Base-by-base conservation (phyloP, 2,113 vertebrate genomes). In the Kobus ellipsiprymnus region DNA sequence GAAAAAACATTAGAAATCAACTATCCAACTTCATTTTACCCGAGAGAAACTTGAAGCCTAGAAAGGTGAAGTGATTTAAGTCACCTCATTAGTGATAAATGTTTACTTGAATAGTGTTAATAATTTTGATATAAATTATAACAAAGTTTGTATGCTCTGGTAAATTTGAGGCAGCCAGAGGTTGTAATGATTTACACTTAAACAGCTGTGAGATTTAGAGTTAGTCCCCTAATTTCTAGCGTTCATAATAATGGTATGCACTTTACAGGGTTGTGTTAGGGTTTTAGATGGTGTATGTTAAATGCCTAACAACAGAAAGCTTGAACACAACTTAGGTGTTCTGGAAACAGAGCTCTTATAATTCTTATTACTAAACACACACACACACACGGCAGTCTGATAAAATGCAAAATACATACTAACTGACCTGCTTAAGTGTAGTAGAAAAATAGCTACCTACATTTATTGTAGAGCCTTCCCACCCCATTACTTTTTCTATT, bases 1-100 rank as follows among this genome's bases (percentile, higher is more conserved):
- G 48, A 84, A 87, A 88, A 54, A 88, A 82, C n/a, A 85, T 83
- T 71, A 74, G 67, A 93, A 92, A 87, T 95, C 90, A 92, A 8
- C 59, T 25, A 62, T 60, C 23, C 48, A 94, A 59, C 36, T 86
- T 52, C 57, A 55, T 94, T 91, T 93, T 88, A 50, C 54, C 2
- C 29, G 33, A 90, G 64, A 92, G 50, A 95, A 92, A 87, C 78
- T 6, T 87, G 30, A 97, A 82, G 30, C 55, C 48, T 93, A 86
- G 48, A 87, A 92, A 78, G 29, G n/a, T 54, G 55, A 90, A 64
- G 64, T 94, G 54, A 57, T n/a, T 86, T 87, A 48, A 64, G 46
- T 71, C 44, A 85, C 55, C 52, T 95, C 55, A 15, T 84, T 67
- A 84, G 27, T 88, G 55, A 80, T 50, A 93, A 87, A 60, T 52